phyloP scores from a whole-genome alignment of 2,888 invertebrate genomes.

The Aelia acuminata region DNA sequence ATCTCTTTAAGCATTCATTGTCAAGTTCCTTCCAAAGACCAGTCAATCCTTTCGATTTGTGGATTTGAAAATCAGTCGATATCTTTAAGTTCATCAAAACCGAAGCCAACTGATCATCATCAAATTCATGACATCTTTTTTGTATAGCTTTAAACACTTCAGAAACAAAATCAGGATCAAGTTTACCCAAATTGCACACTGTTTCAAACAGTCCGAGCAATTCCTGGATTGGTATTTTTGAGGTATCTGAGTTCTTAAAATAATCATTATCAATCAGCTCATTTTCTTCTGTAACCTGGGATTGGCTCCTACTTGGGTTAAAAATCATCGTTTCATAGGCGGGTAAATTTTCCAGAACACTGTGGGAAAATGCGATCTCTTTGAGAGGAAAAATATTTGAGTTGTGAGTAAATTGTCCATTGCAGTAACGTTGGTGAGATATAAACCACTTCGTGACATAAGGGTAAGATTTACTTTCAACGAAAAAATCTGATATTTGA shows the following conservation, averaged over 20 bases:
- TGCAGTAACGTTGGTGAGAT: background rate
- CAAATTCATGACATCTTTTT: constrained; percentile 73
- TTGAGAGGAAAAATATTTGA: background rate
- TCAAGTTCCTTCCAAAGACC: constrained; percentile 80
- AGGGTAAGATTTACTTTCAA: background rate
- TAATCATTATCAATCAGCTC: background rate
- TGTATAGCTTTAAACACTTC: constrained; percentile 67
- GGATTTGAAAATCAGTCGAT: constrained; percentile 73
- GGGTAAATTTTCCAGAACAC: constrained; percentile 31
- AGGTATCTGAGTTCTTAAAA: background rate
- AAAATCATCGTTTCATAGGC: background rate
- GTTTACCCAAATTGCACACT: background rate
- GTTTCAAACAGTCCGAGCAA: constrained; percentile 8
- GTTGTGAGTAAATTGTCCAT: background rate
- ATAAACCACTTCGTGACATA: background rate
- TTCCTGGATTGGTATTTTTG: background rate
- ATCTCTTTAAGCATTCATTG: constrained; percentile 74
- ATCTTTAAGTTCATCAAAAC: constrained; percentile 72
- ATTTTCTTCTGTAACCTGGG: background rate
- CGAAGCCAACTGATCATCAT: constrained; percentile 73
- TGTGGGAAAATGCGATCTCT: constrained; percentile 22
- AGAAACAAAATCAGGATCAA: constrained; percentile 55
- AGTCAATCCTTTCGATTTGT: constrained; percentile 74
- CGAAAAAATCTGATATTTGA: background rate
- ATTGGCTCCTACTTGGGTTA: background rate